These are phyloP conservation scores for Trachurus trachurus DNA, from an alignment of 2,797 vertebrate genomes.

Conservation along the genomic window DNA sequence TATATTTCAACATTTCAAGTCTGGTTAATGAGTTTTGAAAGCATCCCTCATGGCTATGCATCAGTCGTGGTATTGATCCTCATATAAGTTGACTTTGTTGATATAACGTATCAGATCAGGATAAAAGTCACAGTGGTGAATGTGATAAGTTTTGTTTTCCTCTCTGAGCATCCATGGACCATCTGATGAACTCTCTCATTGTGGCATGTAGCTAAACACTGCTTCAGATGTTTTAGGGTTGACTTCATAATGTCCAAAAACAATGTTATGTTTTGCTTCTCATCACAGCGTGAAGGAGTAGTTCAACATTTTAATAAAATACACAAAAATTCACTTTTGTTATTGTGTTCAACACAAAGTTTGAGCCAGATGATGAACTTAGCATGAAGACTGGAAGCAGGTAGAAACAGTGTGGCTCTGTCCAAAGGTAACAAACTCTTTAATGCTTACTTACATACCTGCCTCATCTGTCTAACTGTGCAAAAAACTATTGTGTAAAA, in stretches of 20 bases:
- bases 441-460: neutral
- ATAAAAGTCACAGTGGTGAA: neutral
- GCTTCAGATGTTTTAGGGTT: conserved; percentile 35
- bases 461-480: neutral
- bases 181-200: conserved; percentile 50
- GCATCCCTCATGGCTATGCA: conserved; percentile 20
- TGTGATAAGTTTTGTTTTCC: conserved; percentile 3
- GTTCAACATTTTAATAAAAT: conserved; percentile 36
- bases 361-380: neutral
- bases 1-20: conserved; percentile 18
- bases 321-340: neutral
- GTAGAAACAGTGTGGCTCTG: neutral
- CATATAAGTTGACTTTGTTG: conserved; percentile 10
- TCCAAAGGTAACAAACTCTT: neutral
- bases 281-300: conserved; percentile 24
- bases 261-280: conserved; percentile 39
- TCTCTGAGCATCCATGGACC: conserved; percentile 71
- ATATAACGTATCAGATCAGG: neutral
- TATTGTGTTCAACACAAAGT: neutral
- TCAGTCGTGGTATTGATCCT: conserved; percentile 25
- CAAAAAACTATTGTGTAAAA: neutral
- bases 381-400: neutral
- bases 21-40: conserved; percentile 41
- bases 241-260: conserved; percentile 30
- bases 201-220: conserved; percentile 50